Evolutionary conservation across 2,888 invertebrate species (phyloP), one percentile per base, ranked within the genome.

Genomic region (Unio delphinus): DNA sequence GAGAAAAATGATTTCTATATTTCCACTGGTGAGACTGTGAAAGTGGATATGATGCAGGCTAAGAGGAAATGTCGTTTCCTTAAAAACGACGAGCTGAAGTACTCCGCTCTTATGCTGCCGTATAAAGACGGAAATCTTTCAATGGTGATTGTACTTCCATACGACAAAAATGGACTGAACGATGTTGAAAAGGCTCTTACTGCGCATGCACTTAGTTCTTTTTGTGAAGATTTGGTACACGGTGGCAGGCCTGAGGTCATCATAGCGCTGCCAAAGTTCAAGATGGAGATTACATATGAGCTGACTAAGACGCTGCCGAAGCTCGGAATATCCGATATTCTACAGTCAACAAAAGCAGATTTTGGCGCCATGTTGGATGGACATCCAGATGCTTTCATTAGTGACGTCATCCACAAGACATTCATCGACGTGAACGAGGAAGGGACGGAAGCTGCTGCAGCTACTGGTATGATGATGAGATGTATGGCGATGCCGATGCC

Each of bases 101-200:
- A 95, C 67, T 94, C 95, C 88, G 92, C 94, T 15, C 87, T 97
- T 64, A 93, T 94, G 87, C 82, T 97, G 86, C 93, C 94, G 0
- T 97, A 96, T 84, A 74, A 79, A 23, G 74, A 65, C 20, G 61
- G 68, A 11, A 56, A 59, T 4, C n/a, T 73, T 11, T 28, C 65
- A 11, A 74, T 76, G 76, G 68, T 75, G 5, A 64, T 79, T 8
- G 57, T 81, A 26, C 69, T 75, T 55, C 80, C 80, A 1, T 64
- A 75, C 20, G 64, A 70, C 20, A 66, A 66, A 11, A 71, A 74
- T n/a, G 79, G 80, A 26, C 57, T 81, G 15, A 26, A 28, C 3
- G 28, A 34, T 5, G 30, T 81, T 15, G 78, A 81, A 68, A 20
- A 58, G 18, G 55, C 30, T 18, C 26, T 81, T 30, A 65, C 70